These are phyloP conservation scores for Xylota sylvarum DNA, from an alignment of 2,888 invertebrate species.

Conservation along the genomic window DNA sequence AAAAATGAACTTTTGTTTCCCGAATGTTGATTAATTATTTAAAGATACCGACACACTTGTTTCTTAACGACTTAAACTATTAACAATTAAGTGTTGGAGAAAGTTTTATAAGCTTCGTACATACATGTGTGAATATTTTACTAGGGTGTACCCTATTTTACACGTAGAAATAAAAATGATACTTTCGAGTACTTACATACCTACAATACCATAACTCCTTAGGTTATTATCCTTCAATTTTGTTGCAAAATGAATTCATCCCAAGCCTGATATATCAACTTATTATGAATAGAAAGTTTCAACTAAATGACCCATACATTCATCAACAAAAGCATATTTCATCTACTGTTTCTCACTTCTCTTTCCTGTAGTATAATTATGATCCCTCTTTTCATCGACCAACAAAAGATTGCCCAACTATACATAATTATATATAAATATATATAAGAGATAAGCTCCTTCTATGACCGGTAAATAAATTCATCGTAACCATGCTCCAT, in stretches of 20 bases:
- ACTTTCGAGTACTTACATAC: no score
- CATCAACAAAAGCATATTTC: no score
- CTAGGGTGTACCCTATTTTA: no score
- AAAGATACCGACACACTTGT: background rate
- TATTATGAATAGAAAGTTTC: no score
- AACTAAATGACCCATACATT: no score
- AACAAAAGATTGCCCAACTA: slow-evolving; percentile 1
- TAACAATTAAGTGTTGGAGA: background rate
- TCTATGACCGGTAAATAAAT: slow-evolving; percentile 13
- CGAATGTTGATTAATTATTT: slow-evolving; percentile 37
- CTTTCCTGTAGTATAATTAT: slow-evolving; percentile 2
- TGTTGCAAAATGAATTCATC: no score
- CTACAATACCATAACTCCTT: no score
- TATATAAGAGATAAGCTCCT: slow-evolving; percentile 5
- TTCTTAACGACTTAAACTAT: slow-evolving; percentile 10
- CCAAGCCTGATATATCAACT: no score
- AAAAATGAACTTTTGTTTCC: background rate
- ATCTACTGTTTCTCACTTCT: background rate
- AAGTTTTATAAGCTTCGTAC: no score
- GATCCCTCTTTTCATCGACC: slow-evolving; percentile 9
- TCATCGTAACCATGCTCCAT: slow-evolving; percentile 1
- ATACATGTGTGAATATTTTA: no score
- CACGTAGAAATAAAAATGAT: no score
- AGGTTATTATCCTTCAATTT: no score
- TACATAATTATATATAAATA: background rate